Conservation (phyloP, 2,888 invertebrate species). For the Caenorhabditis angaria region DNA sequence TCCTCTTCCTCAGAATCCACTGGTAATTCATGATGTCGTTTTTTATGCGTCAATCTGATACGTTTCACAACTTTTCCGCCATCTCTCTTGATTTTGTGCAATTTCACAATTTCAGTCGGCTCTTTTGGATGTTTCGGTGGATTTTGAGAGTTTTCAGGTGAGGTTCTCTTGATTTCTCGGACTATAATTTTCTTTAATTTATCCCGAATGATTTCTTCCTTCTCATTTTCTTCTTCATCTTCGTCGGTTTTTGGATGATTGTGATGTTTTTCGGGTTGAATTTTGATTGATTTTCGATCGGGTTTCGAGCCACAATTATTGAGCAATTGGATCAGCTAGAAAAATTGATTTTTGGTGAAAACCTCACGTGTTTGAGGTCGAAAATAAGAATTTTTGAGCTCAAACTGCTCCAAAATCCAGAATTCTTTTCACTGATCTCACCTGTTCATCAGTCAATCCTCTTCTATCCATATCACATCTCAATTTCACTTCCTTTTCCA, state of each 20-base stretch:
- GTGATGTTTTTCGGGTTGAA: neutral
- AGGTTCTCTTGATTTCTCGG: neutral
- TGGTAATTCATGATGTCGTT: slow-evolving; percentile 13
- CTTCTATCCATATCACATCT: neutral
- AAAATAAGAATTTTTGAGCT: no score
- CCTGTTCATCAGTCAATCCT: neutral
- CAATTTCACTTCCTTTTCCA: neutral
- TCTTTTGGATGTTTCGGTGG: slow-evolving; percentile 5
- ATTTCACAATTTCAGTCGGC: slow-evolving; percentile 20
- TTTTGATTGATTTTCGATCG: neutral
- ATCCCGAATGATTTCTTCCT: neutral
- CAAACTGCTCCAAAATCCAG: neutral
- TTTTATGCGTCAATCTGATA: neutral
- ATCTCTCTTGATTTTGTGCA: slow-evolving; percentile 15
- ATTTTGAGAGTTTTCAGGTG: neutral
- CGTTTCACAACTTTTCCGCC: slow-evolving; percentile 16
- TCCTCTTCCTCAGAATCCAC: slow-evolving; percentile 13
- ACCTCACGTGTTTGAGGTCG: no score
- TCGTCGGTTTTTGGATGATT: neutral
- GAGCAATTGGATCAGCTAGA: no score
- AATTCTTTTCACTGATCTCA: neutral
- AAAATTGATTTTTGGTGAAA: no score
- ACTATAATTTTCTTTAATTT: neutral
- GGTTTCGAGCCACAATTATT: no score
- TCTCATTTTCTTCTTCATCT: neutral